Conservation (phyloP, 1,140 invertebrate species). For the Nomia melanderi region DNA sequence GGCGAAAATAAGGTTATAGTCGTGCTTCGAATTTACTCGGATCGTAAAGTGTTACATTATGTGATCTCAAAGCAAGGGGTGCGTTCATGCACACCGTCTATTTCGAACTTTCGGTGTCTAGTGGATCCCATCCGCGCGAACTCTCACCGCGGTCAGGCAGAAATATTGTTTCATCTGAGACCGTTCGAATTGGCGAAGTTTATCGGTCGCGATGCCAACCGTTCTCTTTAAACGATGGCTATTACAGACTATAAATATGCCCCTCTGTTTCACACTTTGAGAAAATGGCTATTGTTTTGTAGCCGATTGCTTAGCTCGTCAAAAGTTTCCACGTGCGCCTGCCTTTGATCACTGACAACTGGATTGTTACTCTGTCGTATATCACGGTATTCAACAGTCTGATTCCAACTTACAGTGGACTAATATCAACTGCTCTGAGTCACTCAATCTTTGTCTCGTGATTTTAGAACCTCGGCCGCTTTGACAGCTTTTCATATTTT, state of each 20-base stretch:
- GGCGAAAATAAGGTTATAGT: constrained; percentile 30
- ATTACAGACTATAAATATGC: constrained; percentile 31
- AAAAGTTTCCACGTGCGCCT: not conserved
- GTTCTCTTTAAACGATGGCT: not conserved
- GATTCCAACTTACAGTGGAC: not conserved
- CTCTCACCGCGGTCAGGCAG: not conserved
- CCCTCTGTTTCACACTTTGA: not conserved
- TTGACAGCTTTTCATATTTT: too few species aligned
- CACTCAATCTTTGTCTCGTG: not conserved
- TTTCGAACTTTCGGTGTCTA: constrained; percentile 26
- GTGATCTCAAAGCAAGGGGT: constrained; percentile 20
- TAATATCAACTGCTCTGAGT: too few species aligned
- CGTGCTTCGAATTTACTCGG: constrained; percentile 28
- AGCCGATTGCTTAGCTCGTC: constrained; percentile 5
- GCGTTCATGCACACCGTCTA: constrained; percentile 18
- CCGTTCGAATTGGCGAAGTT: constrained; percentile 16
- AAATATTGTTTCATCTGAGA: constrained; percentile 30
- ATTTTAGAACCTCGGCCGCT: too few species aligned
- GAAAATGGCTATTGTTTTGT: not conserved
- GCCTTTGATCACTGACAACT: not conserved
- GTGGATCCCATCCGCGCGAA: not conserved
- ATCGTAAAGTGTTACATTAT: constrained; percentile 27
- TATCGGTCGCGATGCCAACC: not conserved
- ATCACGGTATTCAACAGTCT: not conserved
- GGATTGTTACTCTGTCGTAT: not conserved